Evolutionary conservation across 2,113 vertebrate genomes (phyloP), one percentile per base, ranked within the genome.

Genomic region (Poeciliopsis prolifica): DNA sequence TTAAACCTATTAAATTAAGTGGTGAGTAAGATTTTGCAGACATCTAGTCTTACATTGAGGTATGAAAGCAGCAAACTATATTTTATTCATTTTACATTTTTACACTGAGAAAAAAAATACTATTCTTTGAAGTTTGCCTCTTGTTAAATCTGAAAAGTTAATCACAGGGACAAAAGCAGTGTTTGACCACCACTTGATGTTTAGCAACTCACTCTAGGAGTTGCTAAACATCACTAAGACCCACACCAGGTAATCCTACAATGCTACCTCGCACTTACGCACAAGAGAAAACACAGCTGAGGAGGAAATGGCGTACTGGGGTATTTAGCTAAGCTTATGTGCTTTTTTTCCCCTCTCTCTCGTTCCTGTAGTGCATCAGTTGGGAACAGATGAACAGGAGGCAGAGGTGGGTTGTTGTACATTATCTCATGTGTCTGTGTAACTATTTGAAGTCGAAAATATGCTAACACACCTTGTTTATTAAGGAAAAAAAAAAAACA

Each of bases 281-380:
- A 65, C 54, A 83, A 61, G 73, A 78, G 73, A 86, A 86, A 88
- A 88, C 84, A 86, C 86, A 87, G 85, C 80, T 87, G 85, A 84
- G 62, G 71, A 90, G 86, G 87, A 89, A 90, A 88, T 89, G 77
- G 84, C 70, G 72, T 91, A 83, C 78, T 66, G 76, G 74, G 61
- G 65, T 84, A 31, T 90, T 89, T 44, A 83, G 77, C 74, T 83
- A 72, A 73, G 80, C 84, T 70, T 12, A 17, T 80, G 60, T 89
- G 87, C 90, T 92, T 92, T 80, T 79, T 88, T 88, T 58, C 76
- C 76, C 35, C 35, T 12, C 35, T 37, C 35, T 11, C 7, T 8
- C 10, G 11, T 10, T 90, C 79, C 84, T 78, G 83, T 81, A 79
- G 77, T 84, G 79, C 82, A 87, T 63, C 79, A 72, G 70, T 73